These are phyloP conservation scores for Pseudorasbora parva DNA, from an alignment of 2,113 vertebrate genomes.

Conservation along the genomic window DNA sequence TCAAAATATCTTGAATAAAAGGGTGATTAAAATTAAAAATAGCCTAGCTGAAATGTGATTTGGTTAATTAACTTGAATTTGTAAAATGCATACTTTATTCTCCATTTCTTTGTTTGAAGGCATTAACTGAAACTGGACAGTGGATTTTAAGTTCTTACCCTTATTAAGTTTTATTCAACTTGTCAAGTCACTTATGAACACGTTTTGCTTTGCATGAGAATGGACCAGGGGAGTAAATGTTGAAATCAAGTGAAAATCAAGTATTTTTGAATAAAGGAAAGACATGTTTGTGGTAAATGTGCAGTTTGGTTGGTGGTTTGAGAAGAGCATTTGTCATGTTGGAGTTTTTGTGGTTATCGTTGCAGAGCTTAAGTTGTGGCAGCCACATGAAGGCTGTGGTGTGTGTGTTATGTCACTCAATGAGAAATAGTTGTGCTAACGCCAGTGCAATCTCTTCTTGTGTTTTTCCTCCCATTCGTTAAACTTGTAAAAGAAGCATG, in stretches of 20 bases:
- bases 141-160: neutral
- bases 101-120: neutral
- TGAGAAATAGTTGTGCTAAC: neutral
- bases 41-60: neutral
- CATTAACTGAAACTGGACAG: neutral
- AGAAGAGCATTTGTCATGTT: neutral
- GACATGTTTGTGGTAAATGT: neutral
- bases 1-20: too few species aligned
- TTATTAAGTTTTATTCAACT: too few species aligned
- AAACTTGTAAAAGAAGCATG: neutral
- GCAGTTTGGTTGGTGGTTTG: neutral
- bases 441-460: neutral
- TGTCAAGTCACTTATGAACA: too few species aligned
- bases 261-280: neutral
- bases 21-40: neutral
- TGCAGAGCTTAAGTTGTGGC: neutral
- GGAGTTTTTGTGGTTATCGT: neutral
- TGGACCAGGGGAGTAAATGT: neutral
- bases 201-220: neutral
- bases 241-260: neutral
- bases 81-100: neutral
- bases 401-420: slow-evolving; percentile 6
- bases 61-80: neutral
- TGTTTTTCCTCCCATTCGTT: neutral
- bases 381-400: neutral